Evolutionary conservation across 1,140 invertebrate species (phyloP), one percentile per base, ranked within the genome.

Genomic region (Bombus superbus): DNA sequence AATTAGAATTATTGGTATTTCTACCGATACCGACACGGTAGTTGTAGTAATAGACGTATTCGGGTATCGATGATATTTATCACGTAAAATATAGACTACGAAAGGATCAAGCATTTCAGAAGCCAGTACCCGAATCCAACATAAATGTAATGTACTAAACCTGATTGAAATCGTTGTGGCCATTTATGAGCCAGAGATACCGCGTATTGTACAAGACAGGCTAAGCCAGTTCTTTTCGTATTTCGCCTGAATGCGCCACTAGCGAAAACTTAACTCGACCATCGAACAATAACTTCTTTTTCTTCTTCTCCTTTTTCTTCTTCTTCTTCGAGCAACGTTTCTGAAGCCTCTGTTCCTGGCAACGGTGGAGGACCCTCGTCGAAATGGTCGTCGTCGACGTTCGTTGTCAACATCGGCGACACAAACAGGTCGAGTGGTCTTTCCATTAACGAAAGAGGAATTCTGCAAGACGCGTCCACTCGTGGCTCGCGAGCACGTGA

Each of bases 401-500:
- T 69, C 53, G 40, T 75, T n/a, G 69, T 35, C 71, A 40, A 73
- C 38, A 53, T 72, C 32, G 81, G 38, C 81, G 75, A 72, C 42
- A 40, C 76, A 84, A 84, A 80, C 76, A 53, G 77, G 83, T 85
- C 83, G 77, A 85, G 83, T 72, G 77, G 83, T 18, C 77, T 53
- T 77, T 85, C 44, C 8, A 53, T 71, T 71, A 42, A 64, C 53
- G 77, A 85, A 57, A 68, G n/a, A 53, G 76, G 66, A 84, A 72
- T 22, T 8, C 40, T 82, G 59, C 66, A 80, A 84, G 82, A 79
- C 66, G 76, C 59, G 66, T 59, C 76, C 68, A 35, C 73, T 76
- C 42, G 40, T 75, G n/a, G 44, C 40, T 66, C 42, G 13, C n/a
- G 10, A 25, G 53, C 66, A 35, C 35, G 25, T 25, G 53, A 71